Conservation (phyloP, 1,140 invertebrate genomes). For the Elymnias hypermnestra region DNA sequence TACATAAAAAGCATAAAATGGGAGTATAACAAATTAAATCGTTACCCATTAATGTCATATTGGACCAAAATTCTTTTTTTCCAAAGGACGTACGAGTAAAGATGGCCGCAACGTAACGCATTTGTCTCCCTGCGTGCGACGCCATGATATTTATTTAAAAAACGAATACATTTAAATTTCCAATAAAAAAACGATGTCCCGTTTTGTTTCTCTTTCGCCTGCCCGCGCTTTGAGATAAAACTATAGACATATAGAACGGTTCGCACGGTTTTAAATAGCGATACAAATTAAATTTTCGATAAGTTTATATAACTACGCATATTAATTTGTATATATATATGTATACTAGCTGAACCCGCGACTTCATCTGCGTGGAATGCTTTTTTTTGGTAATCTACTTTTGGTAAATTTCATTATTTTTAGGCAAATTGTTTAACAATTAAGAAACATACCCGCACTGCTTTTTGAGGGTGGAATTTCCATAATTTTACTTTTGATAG, state of each 20-base stretch:
- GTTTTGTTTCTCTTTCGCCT: constrained; percentile 16
- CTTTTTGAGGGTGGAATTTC: no score
- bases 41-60: constrained; percentile 8
- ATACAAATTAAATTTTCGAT: no score
- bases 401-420: no score
- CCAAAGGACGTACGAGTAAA: neutral
- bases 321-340: no score
- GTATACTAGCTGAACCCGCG: no score
- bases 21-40: constrained; percentile 6
- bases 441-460: no score
- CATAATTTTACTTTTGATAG: no score
- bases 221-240: constrained; percentile 10
- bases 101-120: constrained; percentile 8
- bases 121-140: constrained; percentile 21
- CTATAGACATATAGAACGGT: constrained; percentile 1
- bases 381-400: no score
- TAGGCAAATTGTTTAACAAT: no score
- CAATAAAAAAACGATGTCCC: constrained; percentile 15
- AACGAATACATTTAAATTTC: constrained; percentile 15
- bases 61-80: constrained; percentile 8
- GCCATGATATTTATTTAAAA: constrained; percentile 17
- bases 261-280: neutral
- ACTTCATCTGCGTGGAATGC: no score
- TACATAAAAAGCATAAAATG: constrained; percentile 7
- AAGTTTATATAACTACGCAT: no score